phyloP scores from a whole-genome alignment of 2,113 vertebrate species.

The Xyrauchen texanus region DNA sequence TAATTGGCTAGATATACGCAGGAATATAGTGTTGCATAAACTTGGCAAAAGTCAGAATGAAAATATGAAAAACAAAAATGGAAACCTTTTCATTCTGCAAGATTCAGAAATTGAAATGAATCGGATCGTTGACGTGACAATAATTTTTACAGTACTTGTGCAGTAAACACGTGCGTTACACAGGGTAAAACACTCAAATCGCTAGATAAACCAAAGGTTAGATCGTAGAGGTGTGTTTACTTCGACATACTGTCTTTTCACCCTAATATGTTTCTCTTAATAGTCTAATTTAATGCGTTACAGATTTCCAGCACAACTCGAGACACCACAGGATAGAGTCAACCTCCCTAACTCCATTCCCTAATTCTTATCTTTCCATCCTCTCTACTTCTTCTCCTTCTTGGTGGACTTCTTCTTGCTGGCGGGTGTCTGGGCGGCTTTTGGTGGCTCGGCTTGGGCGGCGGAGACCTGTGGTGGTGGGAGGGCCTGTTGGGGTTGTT shows the following conservation, averaged over 20 bases:
- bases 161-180: neutral
- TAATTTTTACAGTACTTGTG: constrained; percentile 17
- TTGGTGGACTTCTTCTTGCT: constrained; percentile 98
- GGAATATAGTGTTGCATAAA: constrained; percentile 35
- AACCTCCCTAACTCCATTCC: neutral
- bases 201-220: neutral
- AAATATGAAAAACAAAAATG: constrained; percentile 11
- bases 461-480: constrained; percentile 69
- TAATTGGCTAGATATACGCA: constrained; percentile 50
- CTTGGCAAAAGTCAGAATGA: constrained; percentile 31
- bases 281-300: constrained; percentile 5
- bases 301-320: constrained; percentile 14
- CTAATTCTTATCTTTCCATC: neutral
- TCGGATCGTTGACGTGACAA: neutral
- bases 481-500: constrained; percentile 79
- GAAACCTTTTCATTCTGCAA: constrained; percentile 11
- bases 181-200: neutral
- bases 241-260: constrained; percentile 18
- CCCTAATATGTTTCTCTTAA: neutral
- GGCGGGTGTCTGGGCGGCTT: constrained; percentile 77
- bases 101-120: constrained; percentile 13
- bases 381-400: constrained; percentile 94
- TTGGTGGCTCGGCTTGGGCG: constrained; percentile 74
- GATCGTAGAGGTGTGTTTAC: constrained; percentile 10
- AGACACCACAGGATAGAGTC: constrained; percentile 6